These are phyloP conservation scores for Lophochroa leadbeateri DNA, from an alignment of 2,113 vertebrate genomes.

Conservation along the genomic window DNA sequence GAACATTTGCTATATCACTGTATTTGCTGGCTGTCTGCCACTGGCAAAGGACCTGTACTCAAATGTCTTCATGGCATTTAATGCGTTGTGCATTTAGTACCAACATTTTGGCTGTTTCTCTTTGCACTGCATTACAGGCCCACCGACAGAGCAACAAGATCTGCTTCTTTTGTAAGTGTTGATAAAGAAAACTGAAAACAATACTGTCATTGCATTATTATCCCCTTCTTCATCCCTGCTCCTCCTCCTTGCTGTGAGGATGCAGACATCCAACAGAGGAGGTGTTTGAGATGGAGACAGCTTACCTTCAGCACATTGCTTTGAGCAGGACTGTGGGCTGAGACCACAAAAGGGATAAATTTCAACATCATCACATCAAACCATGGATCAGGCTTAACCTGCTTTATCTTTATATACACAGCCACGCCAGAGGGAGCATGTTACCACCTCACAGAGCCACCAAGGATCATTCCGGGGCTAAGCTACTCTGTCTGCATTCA, in stretches of 20 bases:
- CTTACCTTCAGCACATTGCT: not conserved
- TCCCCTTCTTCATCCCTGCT: not conserved
- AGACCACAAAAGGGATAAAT: not conserved
- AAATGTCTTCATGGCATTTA: not conserved
- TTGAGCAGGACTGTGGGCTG: not conserved
- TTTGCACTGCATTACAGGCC: not conserved
- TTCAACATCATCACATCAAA: not conserved
- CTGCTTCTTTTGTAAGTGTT: not conserved
- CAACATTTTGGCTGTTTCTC: not conserved
- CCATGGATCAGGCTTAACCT: not conserved
- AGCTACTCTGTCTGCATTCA: not conserved
- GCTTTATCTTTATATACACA: not conserved
- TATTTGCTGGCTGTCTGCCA: not conserved
- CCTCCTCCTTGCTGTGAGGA: not conserved
- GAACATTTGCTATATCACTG: not conserved
- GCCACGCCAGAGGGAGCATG: not conserved
- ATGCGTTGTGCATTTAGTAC: not conserved
- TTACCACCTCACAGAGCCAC: not conserved
- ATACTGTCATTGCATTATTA: not conserved
- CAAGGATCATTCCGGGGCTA: not conserved
- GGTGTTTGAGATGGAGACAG: not conserved
- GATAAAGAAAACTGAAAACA: not conserved
- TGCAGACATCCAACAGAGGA: not conserved
- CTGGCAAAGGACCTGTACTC: not conserved
- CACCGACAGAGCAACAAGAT: not conserved